Evolutionary conservation across 2,113 vertebrate species (phyloP).

Genomic region (Caracal caracal): DNA sequence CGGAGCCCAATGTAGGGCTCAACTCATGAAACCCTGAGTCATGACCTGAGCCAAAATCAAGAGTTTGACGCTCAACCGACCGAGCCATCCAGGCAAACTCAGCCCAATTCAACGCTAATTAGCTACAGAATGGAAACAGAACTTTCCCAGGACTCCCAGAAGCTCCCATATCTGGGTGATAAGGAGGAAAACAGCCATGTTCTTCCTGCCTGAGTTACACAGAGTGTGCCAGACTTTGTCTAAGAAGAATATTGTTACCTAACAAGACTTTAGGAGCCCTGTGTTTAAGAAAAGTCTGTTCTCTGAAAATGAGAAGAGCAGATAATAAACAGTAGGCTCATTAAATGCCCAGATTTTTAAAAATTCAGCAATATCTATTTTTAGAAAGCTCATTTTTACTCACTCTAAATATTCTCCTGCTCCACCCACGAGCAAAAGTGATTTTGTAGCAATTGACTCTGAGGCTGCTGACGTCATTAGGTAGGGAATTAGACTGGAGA

Average conservation of each 20-base stretch:
- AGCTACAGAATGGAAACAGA: not conserved
- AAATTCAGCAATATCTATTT: not conserved
- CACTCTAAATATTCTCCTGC: not conserved
- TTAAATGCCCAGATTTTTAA: not conserved
- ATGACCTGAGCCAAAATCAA: too few species aligned
- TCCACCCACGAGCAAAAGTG: not conserved
- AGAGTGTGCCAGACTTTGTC: too few species aligned
- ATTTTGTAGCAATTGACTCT: not conserved
- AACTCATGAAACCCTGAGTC: too few species aligned
- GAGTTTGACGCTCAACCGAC: too few species aligned
- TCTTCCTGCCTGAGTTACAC: not conserved
- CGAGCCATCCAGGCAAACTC: not conserved
- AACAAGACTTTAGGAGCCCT: not conserved
- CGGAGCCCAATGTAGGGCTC: too few species aligned
- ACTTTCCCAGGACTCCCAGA: not conserved
- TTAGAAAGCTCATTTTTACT: not conserved
- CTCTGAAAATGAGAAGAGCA: not conserved
- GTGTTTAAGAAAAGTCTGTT: not conserved
- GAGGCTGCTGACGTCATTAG: not conserved
- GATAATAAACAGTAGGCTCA: not conserved
- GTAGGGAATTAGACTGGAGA: not conserved
- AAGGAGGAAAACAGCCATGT: fast-evolving
- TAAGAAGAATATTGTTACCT: too few species aligned
- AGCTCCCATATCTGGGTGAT: not conserved
- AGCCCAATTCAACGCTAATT: not conserved